phyloP scores from a whole-genome alignment of 2,113 vertebrate genomes.

The Opisthocomus hoazin region DNA sequence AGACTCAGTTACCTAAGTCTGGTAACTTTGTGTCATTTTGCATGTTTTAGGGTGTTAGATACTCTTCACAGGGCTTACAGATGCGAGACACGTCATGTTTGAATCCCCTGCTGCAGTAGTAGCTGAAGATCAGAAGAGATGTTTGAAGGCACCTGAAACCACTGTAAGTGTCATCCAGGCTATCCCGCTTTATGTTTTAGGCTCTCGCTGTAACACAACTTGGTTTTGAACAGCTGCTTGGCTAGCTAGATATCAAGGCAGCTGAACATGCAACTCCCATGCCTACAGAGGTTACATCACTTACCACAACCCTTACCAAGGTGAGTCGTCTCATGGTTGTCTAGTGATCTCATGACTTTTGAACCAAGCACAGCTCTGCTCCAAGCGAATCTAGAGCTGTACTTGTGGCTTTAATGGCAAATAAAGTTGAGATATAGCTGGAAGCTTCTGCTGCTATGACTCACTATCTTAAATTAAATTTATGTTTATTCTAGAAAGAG shows the following conservation, averaged over 20 bases:
- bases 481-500: neutral
- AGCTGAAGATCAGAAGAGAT: neutral
- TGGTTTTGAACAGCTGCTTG: neutral
- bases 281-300: neutral
- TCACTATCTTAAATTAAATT: neutral
- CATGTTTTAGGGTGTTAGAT: neutral
- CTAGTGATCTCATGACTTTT: neutral
- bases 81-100: fast-evolving
- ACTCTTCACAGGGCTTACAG: neutral
- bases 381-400: neutral
- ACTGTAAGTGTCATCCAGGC: neutral
- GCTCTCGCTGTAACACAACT: neutral
- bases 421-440: neutral
- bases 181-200: neutral
- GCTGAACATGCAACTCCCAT: neutral
- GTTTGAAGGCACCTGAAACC: neutral
- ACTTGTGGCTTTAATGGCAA: neutral
- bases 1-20: neutral
- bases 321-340: fast-evolving
- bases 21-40: neutral
- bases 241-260: neutral
- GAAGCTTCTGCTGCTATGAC: neutral
- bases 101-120: neutral
- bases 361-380: neutral
- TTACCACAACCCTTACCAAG: fast-evolving